These are phyloP conservation scores for Chydorus sphaericus DNA, from an alignment of 2,888 invertebrate species.

Conservation along the genomic window DNA sequence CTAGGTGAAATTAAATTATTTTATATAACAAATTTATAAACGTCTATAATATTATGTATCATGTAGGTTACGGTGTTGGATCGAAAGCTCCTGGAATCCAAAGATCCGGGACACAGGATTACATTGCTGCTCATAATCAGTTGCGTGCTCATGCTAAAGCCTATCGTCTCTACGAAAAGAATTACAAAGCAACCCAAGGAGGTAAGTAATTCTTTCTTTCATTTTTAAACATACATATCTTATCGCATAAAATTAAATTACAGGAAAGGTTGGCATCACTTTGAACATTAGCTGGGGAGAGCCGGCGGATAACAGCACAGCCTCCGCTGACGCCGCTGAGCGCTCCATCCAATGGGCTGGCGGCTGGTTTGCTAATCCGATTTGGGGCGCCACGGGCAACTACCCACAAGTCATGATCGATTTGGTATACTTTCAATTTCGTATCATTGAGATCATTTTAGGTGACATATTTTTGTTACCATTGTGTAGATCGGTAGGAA, in stretches of 20 bases:
- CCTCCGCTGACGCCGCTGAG: constrained; percentile 20
- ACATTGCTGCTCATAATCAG: constrained; percentile 45
- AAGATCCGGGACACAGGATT: constrained; percentile 42
- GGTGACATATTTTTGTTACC: neutral
- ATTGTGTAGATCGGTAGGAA: constrained; percentile 12
- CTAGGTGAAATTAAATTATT: too few relatives aligned
- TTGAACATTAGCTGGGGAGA: constrained; percentile 20
- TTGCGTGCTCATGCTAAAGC: constrained; percentile 47
- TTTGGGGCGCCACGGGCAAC: constrained; percentile 22
- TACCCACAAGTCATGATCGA: constrained; percentile 21
- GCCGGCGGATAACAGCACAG: constrained; percentile 19
- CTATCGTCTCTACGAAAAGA: constrained; percentile 43
- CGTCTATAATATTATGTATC: constrained; percentile 35
- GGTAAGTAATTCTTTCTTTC: constrained; percentile 17
- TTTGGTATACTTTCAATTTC: constrained; percentile 7
- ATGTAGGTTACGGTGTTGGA: constrained; percentile 33
- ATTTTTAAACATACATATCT: neutral
- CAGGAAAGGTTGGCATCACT: constrained; percentile 20
- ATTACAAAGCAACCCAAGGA: constrained; percentile 30
- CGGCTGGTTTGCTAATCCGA: constrained; percentile 29
- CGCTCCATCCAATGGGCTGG: constrained; percentile 21
- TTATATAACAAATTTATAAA: too few relatives aligned
- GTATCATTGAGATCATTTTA: neutral
- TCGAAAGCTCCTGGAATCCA: constrained; percentile 28
- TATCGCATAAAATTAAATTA: too few relatives aligned